These are phyloP conservation scores for Leptura quadrifasciata DNA, from an alignment of 2,888 invertebrate genomes.

Conservation along the genomic window DNA sequence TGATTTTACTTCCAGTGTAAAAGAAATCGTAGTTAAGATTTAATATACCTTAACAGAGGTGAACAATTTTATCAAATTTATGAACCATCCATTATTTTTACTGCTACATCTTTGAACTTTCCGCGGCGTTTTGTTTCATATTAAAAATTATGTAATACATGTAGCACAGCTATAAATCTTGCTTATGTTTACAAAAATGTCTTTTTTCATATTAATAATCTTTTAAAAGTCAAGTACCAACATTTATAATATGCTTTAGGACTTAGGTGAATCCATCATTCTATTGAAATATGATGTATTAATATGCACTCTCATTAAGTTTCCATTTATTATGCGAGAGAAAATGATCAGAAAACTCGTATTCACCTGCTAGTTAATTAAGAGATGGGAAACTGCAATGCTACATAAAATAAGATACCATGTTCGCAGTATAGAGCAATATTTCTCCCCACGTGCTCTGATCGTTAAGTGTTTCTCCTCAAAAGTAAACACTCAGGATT, in stretches of 20 bases:
- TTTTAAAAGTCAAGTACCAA: slow-evolving; percentile 16
- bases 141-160: slow-evolving; percentile 12
- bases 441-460: no score
- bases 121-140: not conserved
- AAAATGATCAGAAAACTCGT: not conserved
- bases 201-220: slow-evolving; percentile 11
- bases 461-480: no score
- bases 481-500: no score
- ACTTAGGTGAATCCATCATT: not conserved
- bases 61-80: not conserved
- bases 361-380: not conserved
- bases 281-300: slow-evolving; percentile 17
- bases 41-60: slow-evolving; percentile 1
- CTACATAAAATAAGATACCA: not conserved
- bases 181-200: slow-evolving; percentile 5
- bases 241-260: slow-evolving; percentile 17
- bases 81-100: slow-evolving; percentile 1
- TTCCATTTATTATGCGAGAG: slow-evolving; percentile 1
- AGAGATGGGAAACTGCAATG: not conserved
- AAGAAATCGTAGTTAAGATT: not conserved
- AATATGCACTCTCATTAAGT: slow-evolving; percentile 15
- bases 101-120: slow-evolving; percentile 6
- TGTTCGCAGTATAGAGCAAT: no score
- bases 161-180: slow-evolving; percentile 11
- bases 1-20: not conserved